Base-by-base conservation (phyloP, 2,888 invertebrate genomes). In the Orthosia incerta region DNA sequence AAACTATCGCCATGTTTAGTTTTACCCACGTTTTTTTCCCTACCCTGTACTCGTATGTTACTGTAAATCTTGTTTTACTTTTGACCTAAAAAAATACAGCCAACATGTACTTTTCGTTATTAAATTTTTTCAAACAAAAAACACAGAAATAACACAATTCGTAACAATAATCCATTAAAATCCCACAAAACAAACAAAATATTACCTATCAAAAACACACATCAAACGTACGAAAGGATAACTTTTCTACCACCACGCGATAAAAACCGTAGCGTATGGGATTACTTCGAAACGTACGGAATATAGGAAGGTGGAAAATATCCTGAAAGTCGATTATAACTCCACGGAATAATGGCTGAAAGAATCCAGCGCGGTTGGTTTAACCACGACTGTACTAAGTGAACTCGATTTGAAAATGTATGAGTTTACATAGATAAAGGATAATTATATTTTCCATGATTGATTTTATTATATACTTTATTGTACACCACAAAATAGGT, bases 261-360 rank as follows among this genome's bases (percentile, higher is more conserved):
- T 79, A 80, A 82, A 84, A 85, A 78, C 68, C 71, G 18, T 72
- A 71, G 69, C 66, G 53, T 74, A 76, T 39, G 60, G 67, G 60
- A 75, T 75, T 79, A 83, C 73, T 78, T 78, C 48, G 56, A 70
- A 84, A 78, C 78, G 74, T 80, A 74, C 69, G 74, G 76, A 60
- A 71, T 83, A 87, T 82, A 79, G 83, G 69, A 86, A 80, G 81
- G 79, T 79, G 74, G 88, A 87, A 90, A 90, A 91, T 91, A 92
- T 89, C 88, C 86, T 76, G 86, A 91, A 94, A 94, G 92, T 94
- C 94, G 94, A 95, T 95, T 94, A 94, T 93, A 95, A 94, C 94
- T 94, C 93, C 83, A 82, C 89, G 88, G 89, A 90, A 92, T 94
- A 93, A 94, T 92, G 91, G 90, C 86, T 90, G 93, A 94, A 95